phyloP scores from a whole-genome alignment of 2,113 vertebrate genomes.

The Erythrocercus mccallii region DNA sequence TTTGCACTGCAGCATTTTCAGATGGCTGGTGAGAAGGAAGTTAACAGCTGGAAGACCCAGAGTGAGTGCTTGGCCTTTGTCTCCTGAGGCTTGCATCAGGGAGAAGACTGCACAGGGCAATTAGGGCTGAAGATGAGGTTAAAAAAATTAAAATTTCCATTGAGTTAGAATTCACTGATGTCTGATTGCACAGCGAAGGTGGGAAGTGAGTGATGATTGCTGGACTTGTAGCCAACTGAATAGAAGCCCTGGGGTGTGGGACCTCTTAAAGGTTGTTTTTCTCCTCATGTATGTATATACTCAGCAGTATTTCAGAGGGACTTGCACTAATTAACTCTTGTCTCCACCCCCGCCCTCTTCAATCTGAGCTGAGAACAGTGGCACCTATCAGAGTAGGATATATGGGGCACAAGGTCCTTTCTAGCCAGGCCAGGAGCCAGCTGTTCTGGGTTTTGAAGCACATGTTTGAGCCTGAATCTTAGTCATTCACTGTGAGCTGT shows the following conservation, averaged over 20 bases:
- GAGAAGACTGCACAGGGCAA: not conserved
- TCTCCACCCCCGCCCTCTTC: not conserved
- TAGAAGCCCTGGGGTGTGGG: not conserved
- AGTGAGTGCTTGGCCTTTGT: not conserved
- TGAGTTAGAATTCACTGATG: not conserved
- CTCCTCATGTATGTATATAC: not conserved
- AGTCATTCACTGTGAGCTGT: not conserved
- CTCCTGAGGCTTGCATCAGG: not conserved
- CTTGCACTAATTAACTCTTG: not conserved
- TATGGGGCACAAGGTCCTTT: not conserved
- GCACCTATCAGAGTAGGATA: not conserved
- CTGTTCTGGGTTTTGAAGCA: not conserved
- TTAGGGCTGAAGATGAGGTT: not conserved
- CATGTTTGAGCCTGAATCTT: not conserved
- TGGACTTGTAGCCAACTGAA: not conserved
- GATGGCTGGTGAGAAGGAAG: not conserved
- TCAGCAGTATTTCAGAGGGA: constrained; percentile 16
- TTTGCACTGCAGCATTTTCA: not conserved
- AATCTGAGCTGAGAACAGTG: not conserved
- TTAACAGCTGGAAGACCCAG: not conserved
- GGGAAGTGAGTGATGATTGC: not conserved
- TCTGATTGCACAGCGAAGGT: not conserved
- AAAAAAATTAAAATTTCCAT: not conserved
- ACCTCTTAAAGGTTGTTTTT: not conserved
- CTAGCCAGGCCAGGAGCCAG: not conserved